These are phyloP conservation scores for Leptinotarsa defecta DNA, from an alignment of 1,140 invertebrate species.

Conservation along the genomic window DNA sequence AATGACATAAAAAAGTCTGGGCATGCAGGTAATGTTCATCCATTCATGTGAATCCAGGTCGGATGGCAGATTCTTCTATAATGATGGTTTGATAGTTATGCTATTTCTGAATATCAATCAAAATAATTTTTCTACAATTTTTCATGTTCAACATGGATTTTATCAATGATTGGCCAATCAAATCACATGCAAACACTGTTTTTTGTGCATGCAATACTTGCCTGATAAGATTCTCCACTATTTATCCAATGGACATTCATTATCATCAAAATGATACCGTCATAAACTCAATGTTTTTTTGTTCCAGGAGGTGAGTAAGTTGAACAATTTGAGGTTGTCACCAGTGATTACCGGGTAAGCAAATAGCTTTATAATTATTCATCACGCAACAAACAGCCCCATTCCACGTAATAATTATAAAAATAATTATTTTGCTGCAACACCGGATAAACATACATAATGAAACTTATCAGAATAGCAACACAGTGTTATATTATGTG, in stretches of 20 bases:
- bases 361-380: conserved; percentile 53
- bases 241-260: neutral
- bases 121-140: no score
- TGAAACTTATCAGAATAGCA: conserved; percentile 45
- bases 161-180: no score
- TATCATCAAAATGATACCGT: conserved; percentile 2
- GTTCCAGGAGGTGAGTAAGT: conserved; percentile 50
- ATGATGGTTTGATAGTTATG: no score
- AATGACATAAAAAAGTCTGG: no score
- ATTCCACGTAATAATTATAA: conserved; percentile 46
- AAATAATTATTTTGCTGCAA: conserved; percentile 46
- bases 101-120: no score
- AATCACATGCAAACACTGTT: no score
- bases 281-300: conserved; percentile 34
- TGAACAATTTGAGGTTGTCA: conserved; percentile 31
- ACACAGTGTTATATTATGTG: conserved; percentile 21
- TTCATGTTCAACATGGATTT: no score
- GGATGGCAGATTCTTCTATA: no score
- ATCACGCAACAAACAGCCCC: conserved; percentile 36
- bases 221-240: no score
- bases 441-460: conserved; percentile 54
- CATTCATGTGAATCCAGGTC: no score
- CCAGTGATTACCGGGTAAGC: conserved; percentile 44
- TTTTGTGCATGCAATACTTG: no score
- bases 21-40: no score